Percentiles rank a stretch among this genome's conserved stretches.
These are phyloP conservation scores for Loris lydekkerianus DNA, from an alignment of 2,797 vertebrate species.

Conservation along the genomic window DNA sequence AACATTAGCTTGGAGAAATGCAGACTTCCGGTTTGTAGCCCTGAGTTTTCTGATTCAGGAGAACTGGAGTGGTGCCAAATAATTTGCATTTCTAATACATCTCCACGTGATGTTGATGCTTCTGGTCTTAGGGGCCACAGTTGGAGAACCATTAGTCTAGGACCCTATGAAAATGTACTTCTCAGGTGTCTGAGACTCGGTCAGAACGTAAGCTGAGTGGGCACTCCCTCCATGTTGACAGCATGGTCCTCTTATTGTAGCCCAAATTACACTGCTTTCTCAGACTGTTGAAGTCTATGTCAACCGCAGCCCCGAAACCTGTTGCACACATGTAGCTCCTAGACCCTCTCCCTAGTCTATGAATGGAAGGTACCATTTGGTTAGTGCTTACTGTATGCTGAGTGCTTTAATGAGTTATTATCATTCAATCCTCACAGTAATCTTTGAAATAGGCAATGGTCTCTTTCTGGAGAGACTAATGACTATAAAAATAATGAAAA, in stretches of 20 bases:
- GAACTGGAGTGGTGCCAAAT: neutral
- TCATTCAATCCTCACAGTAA: neutral
- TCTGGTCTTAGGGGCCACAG: neutral
- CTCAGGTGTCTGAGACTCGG: too few relatives aligned
- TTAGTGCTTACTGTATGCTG: neutral
- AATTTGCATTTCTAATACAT: slow-evolving; percentile 56
- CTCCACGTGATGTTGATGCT: neutral
- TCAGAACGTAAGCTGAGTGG: neutral
- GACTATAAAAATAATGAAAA: neutral
- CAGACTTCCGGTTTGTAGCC: neutral
- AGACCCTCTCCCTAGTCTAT: neutral
- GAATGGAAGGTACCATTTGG: neutral
- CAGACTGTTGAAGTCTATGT: neutral
- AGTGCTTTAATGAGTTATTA: neutral
- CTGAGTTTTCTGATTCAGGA: neutral
- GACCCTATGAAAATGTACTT: neutral
- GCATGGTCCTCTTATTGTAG: neutral
- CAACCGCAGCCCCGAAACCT: neutral
- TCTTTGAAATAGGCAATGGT: neutral
- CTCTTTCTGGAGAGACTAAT: neutral
- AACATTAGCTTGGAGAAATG: neutral
- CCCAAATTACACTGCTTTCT: neutral
- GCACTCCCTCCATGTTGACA: neutral
- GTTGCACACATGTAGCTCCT: neutral
- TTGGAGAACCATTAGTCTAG: neutral